Evolutionary conservation across 1,140 invertebrate species (phyloP).

Genomic region (Acromyrmex heyeri): DNA sequence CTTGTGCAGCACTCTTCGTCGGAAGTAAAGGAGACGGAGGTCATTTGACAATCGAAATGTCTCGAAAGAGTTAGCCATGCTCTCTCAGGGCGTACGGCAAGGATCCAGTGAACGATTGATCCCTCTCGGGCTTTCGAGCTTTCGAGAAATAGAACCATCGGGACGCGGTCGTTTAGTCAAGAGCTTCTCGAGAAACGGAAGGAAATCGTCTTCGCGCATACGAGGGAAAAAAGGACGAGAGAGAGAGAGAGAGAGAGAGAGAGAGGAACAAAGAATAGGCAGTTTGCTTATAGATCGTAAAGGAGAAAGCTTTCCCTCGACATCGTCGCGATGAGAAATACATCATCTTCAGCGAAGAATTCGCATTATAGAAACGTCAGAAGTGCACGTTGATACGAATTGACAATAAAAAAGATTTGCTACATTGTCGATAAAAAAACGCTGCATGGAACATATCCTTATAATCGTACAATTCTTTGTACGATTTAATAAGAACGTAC

Average conservation of each 20-base stretch:
- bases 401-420: background rate
- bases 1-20: slow-evolving; percentile 9
- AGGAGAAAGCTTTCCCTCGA: slow-evolving; percentile 12
- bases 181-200: slow-evolving; percentile 49
- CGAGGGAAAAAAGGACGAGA: slow-evolving; percentile 13
- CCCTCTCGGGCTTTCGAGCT: slow-evolving; percentile 42
- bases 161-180: slow-evolving; percentile 54
- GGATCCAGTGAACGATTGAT: slow-evolving; percentile 44
- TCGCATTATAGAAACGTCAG: background rate
- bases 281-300: slow-evolving; percentile 5
- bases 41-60: slow-evolving; percentile 50
- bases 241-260: background rate
- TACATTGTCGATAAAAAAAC: background rate
- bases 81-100: slow-evolving; percentile 20
- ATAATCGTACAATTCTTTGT: background rate
- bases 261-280: background rate
- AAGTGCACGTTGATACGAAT: background rate
- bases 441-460: background rate
- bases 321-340: slow-evolving; percentile 16
- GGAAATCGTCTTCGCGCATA: slow-evolving; percentile 53
- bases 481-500: background rate
- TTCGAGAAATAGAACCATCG: slow-evolving; percentile 54
- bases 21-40: background rate
- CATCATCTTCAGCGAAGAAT: background rate
- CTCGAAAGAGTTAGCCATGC: slow-evolving; percentile 27